Evolutionary conservation across 2,113 vertebrate species (phyloP), one percentile per base, ranked within the genome.

Genomic region (Callorhinus ursinus): DNA sequence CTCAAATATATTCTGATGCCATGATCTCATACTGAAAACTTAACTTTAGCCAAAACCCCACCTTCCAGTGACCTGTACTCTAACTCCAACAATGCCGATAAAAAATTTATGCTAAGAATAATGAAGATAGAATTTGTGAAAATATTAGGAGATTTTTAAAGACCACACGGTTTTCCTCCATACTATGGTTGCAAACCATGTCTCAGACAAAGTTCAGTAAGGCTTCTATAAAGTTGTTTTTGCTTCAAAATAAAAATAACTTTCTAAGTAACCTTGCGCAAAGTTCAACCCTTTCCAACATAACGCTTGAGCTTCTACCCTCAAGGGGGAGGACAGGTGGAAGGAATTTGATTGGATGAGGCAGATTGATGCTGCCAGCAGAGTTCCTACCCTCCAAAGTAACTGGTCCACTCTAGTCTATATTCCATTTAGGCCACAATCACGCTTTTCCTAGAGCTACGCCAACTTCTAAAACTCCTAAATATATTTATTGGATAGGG

Each of bases 351-450:
- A 89, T 5, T 18, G 19, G 4, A 39, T 31, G 28, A 18, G 28
- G 36, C n/a, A 79, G 9, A 31, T 5, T 39, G 2, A 65, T 1
- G 46, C 21, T 79, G 31, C 10, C 31, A 12, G 19, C 28, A 55
- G 2, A n/a, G 11, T 51, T 51, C 51, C 22, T 6, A 14, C 13
- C 18, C 57, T 71, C 9, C 53, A 33, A 46, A 92, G 8, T 0
- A 0, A 57, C 14, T 26, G 16, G 24, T 71, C 15, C 2, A 31
- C 33, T 33, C 15, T 26, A 10, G 0, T 49, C 18, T 36, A 9
- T 3, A 21, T 6, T 42, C 24, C 28, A 57, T 12, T 51, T 21
- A 85, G 4, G 4, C 5, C 55, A 77, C n/a, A 55, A n/a, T 2
- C 5, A 46, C 21, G 26, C 0, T 80, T 86, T 77, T 85, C 22